Percentiles rank a stretch among this genome's conserved stretches.
These are phyloP conservation scores for Panopea generosa DNA, from an alignment of 2,888 invertebrate genomes.

Conservation along the genomic window DNA sequence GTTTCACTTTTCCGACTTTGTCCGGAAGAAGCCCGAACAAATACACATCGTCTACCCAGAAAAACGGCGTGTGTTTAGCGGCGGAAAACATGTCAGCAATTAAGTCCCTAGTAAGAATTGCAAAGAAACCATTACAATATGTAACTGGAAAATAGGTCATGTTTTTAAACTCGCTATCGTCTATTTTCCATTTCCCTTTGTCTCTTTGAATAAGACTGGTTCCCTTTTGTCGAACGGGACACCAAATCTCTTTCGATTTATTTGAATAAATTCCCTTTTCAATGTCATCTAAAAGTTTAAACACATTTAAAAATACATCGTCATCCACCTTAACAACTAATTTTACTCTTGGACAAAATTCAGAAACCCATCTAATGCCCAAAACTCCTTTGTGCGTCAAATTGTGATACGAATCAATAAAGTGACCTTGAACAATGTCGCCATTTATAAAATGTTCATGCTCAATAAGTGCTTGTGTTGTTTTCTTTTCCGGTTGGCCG, in stretches of 20 bases:
- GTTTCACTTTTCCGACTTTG: conserved; percentile 72
- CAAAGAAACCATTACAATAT: conserved; percentile 82
- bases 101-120: conserved; percentile 75
- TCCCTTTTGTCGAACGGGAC: conserved; percentile 68
- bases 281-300: conserved; percentile 66
- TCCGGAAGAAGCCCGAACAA: conserved; percentile 80
- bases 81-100: conserved; percentile 76
- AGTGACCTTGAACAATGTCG: conserved; percentile 79
- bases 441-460: conserved; percentile 71
- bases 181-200: conserved; percentile 74
- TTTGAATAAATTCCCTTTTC: conserved; percentile 60
- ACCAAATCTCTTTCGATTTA: conserved; percentile 66
- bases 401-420: conserved; percentile 75
- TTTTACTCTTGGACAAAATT: conserved; percentile 71
- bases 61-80: conserved; percentile 79
- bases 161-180: conserved; percentile 72
- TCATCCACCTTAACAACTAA: conserved; percentile 77
- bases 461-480: conserved; percentile 68
- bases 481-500: conserved; percentile 61
- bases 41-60: conserved; percentile 84
- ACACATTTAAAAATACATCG: conserved; percentile 78
- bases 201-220: conserved; percentile 72
- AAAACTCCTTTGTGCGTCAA: conserved; percentile 78
- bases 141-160: conserved; percentile 76
- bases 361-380: conserved; percentile 73